A percentile compares a stretch with the other conserved stretches of the same genome.
phyloP scores from a whole-genome alignment of 1,140 invertebrate species.

The Drosophila chauvacae region DNA sequence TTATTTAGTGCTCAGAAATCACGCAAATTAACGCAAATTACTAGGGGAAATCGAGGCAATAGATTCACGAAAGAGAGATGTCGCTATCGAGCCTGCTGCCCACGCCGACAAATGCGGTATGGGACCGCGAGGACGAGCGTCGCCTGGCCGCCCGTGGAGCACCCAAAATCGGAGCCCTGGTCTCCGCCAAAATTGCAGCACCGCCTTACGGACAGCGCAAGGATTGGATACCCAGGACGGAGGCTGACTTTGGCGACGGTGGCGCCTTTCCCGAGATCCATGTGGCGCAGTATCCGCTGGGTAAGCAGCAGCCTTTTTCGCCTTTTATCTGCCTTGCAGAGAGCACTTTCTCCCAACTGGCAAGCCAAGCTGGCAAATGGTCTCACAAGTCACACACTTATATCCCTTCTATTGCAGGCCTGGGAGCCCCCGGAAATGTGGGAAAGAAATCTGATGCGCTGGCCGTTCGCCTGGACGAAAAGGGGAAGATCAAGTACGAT shows the following conservation, averaged over 20 bases:
- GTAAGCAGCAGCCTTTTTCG: slow-evolving; percentile 82
- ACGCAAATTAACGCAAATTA: not conserved
- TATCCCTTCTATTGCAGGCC: slow-evolving; percentile 85
- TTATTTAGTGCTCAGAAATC: slow-evolving; percentile 1
- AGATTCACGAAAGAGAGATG: slow-evolving; percentile 41
- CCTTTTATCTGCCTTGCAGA: not conserved
- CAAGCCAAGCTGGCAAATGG: not conserved
- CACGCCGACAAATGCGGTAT: slow-evolving; percentile 92
- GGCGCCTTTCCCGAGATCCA: slow-evolving; percentile 99
- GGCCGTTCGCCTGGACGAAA: slow-evolving; percentile 96
- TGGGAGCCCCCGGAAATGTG: slow-evolving; percentile 91
- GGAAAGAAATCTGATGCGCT: slow-evolving; percentile 92
- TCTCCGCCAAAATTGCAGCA: slow-evolving; percentile 93
- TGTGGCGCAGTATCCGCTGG: slow-evolving; percentile 98
- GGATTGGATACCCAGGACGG: slow-evolving; percentile 95
- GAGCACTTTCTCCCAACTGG: not conserved
- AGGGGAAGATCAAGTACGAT: slow-evolving; percentile 98
- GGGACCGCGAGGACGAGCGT: slow-evolving; percentile 95
- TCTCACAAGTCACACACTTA: not conserved
- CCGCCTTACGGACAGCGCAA: slow-evolving; percentile 98
- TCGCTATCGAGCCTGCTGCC: slow-evolving; percentile 90
- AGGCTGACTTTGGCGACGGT: slow-evolving; percentile 96
- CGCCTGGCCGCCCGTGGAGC: slow-evolving; percentile 86
- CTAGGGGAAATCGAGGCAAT: not conserved
- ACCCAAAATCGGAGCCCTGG: slow-evolving; percentile 88